Base-by-base conservation (phyloP, 2,113 vertebrate genomes). In the Pteropus alecto region DNA sequence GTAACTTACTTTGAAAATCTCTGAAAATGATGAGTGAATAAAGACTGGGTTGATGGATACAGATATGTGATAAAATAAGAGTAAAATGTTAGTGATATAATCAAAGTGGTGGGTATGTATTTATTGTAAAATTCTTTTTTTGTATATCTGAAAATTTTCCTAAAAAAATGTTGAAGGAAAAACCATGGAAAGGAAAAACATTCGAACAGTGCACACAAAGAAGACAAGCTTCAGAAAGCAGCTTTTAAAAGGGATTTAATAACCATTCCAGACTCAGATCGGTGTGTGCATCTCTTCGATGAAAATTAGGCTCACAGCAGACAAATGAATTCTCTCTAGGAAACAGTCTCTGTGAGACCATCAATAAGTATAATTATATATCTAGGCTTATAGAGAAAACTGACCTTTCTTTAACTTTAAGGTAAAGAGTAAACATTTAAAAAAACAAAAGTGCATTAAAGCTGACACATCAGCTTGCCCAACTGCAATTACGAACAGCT, bases 241-340 rank as follows among this genome's bases (percentile, higher is more conserved):
- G 48, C 87, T 94, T 88, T 70, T 76, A 38, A 43, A 96, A 92
- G 60, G 51, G 84, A 65, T 70, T 71, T 92, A 84, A 90, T 84
- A 92, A 96, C 12, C 48, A 93, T 14, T 68, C 26, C 19, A 92
- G 68, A 65, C 38, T 91, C 73, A 48, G 82, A 65, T 79, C n/a
- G 21, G 30, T 38, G 46, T 87, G 58, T 83, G 24, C 6, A 82
- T 81, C 35, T 93, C 48, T 67, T 87, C 70, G 67, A 26, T 85
- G 65, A 19, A 97, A 87, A 95, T 88, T 71, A 81, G 86, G 56
- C 76, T 67, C 73, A 28, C 7, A 43, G 35, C 26, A 92, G 96
- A 94, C 65, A 84, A 90, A 92, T 54, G 67, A 94, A 86, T 87
- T 84, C 46, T 92, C 94, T 95, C 70, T 85, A 94, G 84, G 84